Base-by-base conservation (phyloP, 1,140 invertebrate genomes). In the Archivesica marissinica region DNA sequence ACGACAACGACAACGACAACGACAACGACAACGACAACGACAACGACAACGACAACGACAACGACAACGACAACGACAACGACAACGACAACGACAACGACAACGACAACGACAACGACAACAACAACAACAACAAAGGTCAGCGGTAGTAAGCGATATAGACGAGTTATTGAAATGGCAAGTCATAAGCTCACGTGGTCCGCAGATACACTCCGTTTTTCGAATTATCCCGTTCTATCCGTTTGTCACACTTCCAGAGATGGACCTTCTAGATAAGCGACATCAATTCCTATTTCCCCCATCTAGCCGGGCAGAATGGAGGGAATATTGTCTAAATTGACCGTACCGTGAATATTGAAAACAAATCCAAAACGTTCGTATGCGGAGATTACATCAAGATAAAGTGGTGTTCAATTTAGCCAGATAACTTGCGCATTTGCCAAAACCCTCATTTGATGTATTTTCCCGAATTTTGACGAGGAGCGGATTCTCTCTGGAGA, bases 351-450 rank as follows among this genome's bases (percentile, higher is more conserved):
- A 85, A 85, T 85, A 85, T 85, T 85, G 82, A 85, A 85, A 77
- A 85, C 82, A 76, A 75, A 77, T 85, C 74, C 74, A 70, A 78
- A 78, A 70, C 74, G 82, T 50, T 54, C 82, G 20, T 13, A 38
- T 13, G 52, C 25, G 47, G n/a, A 54, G 82, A 85, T 85, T 59
- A 28, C 33, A 77, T 85, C 82, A 85, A 85, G 82, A 85, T 85
- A 85, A 52, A 35, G 50, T 20, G 28, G 28, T 66, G 82, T 85
- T 85, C 82, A 85, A 85, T 85, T 77, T 85, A 78, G 72, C 56
- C 72, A 85, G 82, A 85, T 85, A 85, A 85, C 76, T 75, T 85
- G 82, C 61, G 82, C 82, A 85, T 85, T 85, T 85, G 82, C 72
- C 82, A 85, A 85, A 76, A 75, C 35, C 74, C 74, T 54, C 59